Evolutionary conservation across 2,888 invertebrate species (phyloP).

Genomic region (Troilus luridus): DNA sequence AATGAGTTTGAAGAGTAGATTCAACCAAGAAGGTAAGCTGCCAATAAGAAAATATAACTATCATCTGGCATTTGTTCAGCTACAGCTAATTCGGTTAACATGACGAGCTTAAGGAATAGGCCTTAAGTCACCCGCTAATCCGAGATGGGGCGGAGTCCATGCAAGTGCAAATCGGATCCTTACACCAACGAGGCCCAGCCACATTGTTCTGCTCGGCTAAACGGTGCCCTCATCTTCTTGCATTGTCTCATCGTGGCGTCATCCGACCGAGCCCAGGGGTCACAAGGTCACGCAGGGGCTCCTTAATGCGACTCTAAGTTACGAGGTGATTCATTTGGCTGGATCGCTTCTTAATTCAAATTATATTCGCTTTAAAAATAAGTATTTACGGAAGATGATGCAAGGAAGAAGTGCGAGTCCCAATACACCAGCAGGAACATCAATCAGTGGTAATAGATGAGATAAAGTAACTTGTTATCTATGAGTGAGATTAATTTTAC

Average conservation of each 20-base stretch:
- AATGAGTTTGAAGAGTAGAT: not conserved
- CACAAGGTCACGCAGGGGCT: not conserved
- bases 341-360: not conserved
- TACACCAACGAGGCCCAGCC: not conserved
- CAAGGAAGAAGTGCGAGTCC: not conserved
- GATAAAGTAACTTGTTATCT: too few relatives aligned
- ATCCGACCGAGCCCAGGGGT: not conserved
- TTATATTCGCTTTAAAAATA: not conserved
- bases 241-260: slow-evolving; percentile 5
- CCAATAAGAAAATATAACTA: not conserved
- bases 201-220: slow-evolving; percentile 1
- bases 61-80: not conserved
- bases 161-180: not conserved
- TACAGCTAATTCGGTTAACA: not conserved
- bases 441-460: too few relatives aligned
- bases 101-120: not conserved
- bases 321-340: not conserved
- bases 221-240: slow-evolving; percentile 2
- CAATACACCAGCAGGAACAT: not conserved
- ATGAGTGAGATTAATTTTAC: too few relatives aligned
- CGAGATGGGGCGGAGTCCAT: not conserved
- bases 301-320: not conserved
- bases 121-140: not conserved
- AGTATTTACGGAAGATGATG: not conserved
- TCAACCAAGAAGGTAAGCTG: not conserved